phyloP scores from a whole-genome alignment of 2,113 vertebrate species.

The Dipodomys ordii region DNA sequence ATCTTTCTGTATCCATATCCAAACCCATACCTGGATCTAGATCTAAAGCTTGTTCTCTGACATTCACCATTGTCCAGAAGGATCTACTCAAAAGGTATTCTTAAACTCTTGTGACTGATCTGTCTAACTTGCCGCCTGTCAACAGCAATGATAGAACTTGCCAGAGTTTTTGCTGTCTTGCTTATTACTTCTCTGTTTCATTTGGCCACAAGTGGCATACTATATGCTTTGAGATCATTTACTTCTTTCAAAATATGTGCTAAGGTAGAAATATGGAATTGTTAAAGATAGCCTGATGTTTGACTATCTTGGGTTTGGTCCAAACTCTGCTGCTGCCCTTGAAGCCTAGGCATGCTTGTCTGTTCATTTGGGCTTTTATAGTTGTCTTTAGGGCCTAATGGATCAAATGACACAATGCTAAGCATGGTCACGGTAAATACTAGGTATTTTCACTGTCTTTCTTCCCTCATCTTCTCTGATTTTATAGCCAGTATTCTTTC shows the following conservation, averaged over 20 bases:
- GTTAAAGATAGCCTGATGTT: not conserved
- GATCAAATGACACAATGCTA: not conserved
- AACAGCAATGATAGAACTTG: not conserved
- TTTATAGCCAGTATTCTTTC: not conserved
- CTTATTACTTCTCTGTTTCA: not conserved
- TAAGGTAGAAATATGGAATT: conserved; percentile 3
- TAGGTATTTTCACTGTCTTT: not conserved
- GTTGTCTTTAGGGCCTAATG: not conserved
- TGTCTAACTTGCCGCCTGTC: not conserved
- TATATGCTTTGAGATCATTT: not conserved
- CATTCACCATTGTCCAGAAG: not conserved
- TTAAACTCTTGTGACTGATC: no score
- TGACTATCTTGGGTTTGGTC: not conserved
- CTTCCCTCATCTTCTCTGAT: not conserved
- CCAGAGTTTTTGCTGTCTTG: not conserved
- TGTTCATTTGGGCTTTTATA: not conserved
- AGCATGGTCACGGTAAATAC: not conserved
- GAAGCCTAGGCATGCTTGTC: not conserved
- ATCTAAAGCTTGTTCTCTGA: not conserved
- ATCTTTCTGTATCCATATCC: accelerated
- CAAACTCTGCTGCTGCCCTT: not conserved
- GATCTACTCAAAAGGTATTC: not conserved
- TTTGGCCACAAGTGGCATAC: not conserved
- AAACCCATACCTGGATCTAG: no score
- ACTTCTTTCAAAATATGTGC: conserved; percentile 21